Percentiles rank a stretch among this genome's conserved stretches.
phyloP scores from a whole-genome alignment of 2,888 invertebrate genomes.

The Philonicus albiceps region DNA sequence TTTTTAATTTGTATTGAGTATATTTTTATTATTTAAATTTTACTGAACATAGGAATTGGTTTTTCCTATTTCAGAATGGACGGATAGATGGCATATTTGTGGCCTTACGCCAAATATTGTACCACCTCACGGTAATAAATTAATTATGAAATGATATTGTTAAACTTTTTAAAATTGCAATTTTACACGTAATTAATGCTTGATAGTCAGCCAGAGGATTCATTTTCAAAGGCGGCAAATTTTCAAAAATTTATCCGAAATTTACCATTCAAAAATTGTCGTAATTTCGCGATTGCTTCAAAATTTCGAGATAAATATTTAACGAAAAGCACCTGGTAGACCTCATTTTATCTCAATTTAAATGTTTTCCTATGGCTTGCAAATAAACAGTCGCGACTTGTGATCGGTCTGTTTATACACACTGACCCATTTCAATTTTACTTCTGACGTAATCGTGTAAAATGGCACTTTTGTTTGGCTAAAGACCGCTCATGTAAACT shows the following conservation, averaged over 20 bases:
- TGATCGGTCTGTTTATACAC: neutral
- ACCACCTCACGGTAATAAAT: neutral
- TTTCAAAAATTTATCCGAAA: neutral
- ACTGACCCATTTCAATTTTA: conserved; percentile 34
- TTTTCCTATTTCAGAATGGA: neutral
- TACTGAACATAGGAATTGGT: neutral
- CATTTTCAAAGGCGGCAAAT: neutral
- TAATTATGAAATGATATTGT: neutral
- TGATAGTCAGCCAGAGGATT: neutral
- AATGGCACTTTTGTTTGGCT: conserved; percentile 12
- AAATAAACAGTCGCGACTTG: conserved; percentile 5
- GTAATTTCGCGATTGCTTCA: neutral
- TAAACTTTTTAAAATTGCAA: neutral
- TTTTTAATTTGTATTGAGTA: neutral
- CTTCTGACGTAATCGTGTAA: conserved; percentile 14
- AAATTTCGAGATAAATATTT: conserved; percentile 13
- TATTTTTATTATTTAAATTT: neutral
- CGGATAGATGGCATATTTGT: neutral
- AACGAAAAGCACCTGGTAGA: neutral
- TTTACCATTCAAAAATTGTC: neutral
- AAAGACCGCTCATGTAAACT: conserved; percentile 10
- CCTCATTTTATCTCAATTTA: conserved; percentile 16
- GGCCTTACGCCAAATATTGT: neutral
- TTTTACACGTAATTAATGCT: neutral
- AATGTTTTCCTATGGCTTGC: neutral